These are phyloP conservation scores for Trogon surrucura DNA, from an alignment of 2,113 vertebrate genomes.

Conservation along the genomic window DNA sequence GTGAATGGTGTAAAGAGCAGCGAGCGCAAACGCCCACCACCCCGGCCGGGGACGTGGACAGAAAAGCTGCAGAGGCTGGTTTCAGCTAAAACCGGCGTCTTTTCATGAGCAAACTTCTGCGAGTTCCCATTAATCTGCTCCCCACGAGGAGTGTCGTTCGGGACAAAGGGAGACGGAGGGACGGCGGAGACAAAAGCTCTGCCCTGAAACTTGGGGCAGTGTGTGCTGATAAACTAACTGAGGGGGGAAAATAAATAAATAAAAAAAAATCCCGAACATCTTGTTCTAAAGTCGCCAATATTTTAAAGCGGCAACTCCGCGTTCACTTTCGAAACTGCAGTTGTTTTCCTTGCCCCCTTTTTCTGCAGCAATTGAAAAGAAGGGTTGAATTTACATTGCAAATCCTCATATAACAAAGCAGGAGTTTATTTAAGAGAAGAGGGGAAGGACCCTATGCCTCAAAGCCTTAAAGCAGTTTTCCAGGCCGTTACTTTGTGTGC, in stretches of 20 bases:
- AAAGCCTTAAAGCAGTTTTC: not conserved
- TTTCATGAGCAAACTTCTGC: not conserved
- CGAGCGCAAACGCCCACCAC: not conserved
- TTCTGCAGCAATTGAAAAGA: not conserved
- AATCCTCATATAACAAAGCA: slow-evolving; percentile 16
- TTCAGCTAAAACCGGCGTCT: not conserved
- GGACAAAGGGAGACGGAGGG: slow-evolving; percentile 31
- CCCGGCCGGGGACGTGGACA: not conserved
- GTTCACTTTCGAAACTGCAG: not conserved
- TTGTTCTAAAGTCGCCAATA: not conserved
- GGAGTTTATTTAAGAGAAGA: not conserved
- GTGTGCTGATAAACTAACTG: not conserved
- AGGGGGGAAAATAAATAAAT: too few species aligned
- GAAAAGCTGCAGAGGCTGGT: not conserved
- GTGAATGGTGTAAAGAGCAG: not conserved
- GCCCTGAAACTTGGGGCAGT: not conserved
- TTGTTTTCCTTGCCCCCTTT: not conserved
- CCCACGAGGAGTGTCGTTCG: slow-evolving; percentile 13
- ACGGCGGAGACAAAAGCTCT: slow-evolving; percentile 43
- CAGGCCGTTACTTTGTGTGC: not conserved
- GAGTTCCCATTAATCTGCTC: not conserved
- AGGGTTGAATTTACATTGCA: slow-evolving; percentile 3
- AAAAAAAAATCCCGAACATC: not conserved
- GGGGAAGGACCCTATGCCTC: not conserved
- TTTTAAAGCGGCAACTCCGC: not conserved